Conservation (phyloP, 2,888 invertebrate genomes). For the Scaptomyza tumidula region DNA sequence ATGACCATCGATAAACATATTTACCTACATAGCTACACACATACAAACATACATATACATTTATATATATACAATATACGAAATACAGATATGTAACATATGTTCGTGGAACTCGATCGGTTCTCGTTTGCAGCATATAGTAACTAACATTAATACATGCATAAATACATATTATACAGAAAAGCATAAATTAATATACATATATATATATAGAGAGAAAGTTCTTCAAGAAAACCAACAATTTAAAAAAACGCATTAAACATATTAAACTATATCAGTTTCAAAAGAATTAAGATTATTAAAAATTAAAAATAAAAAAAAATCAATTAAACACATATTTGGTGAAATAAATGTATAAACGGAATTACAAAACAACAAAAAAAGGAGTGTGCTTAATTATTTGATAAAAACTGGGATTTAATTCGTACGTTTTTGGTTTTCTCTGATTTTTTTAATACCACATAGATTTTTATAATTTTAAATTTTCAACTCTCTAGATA, state of each 20-base stretch:
- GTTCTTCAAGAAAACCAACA: constrained; percentile 57
- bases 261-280: constrained; percentile 77
- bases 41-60: constrained; percentile 43
- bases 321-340: constrained; percentile 63
- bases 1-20: constrained; percentile 77
- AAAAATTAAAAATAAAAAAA: constrained; percentile 40
- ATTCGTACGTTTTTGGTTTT: too few species aligned
- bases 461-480: background rate
- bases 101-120: constrained; percentile 28
- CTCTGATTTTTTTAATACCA: background rate
- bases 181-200: constrained; percentile 23
- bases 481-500: constrained; percentile 36
- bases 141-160: constrained; percentile 13
- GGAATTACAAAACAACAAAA: constrained; percentile 69
- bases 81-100: constrained; percentile 29
- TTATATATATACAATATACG: constrained; percentile 26
- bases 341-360: constrained; percentile 84
- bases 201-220: constrained; percentile 46
- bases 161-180: constrained; percentile 47
- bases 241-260: constrained; percentile 41
- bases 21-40: constrained; percentile 55
- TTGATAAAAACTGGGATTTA: background rate
- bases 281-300: constrained; percentile 55
- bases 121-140: constrained; percentile 22
- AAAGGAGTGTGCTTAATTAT: constrained; percentile 8